Base-by-base conservation (phyloP, 1,140 invertebrate genomes). In the Drosophila busckii region DNA sequence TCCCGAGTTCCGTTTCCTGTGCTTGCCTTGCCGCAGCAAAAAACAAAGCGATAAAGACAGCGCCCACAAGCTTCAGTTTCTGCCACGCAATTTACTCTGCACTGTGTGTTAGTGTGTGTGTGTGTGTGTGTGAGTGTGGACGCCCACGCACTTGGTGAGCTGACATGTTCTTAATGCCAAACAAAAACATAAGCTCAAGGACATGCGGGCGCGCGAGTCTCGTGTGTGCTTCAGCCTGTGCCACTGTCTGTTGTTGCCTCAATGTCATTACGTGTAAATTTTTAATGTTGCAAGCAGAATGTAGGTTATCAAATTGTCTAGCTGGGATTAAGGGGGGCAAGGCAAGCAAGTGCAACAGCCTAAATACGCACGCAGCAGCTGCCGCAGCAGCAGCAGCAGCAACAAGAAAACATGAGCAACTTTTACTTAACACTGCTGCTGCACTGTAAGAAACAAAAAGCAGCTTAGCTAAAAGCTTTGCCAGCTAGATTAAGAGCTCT, bases 241-340 rank as follows among this genome's bases (percentile, higher is more conserved):
- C 15, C 4, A 4, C 25, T 13, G 13, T 12, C 16, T 5, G 3
- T 23, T 34, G 8, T 26, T 44, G 34, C 48, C 31, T 56, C 46
- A 49, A 58, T 49, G 52, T 50, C 55, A 40, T 75, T 64, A 65
- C 70, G 76, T 75, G 76, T 82, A 82, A 62, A 82, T 82, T 82
- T 82, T 82, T 82, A 82, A 82, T 82, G 76, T 75, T 67, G 65
- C 60, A 40, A 60, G 38, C 53, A 19, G 55, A 78, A 78, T 68
- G 73, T 78, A 80, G 73, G 73, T 82, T 78, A 78, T 78, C 68
- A 78, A 78, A 80, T 78, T 80, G 67, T 71, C 40, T 71, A 56
- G 58, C 55, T 55, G 48, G 34, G 28, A 37, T 37, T 37, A 10
- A 8, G 28, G 38, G 35, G 42, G 12, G 12, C 8, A 19, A 6